Percentiles rank a stretch among this genome's conserved stretches.
Conservation (phyloP, 2,888 invertebrate species). For the Phasia obesa region DNA sequence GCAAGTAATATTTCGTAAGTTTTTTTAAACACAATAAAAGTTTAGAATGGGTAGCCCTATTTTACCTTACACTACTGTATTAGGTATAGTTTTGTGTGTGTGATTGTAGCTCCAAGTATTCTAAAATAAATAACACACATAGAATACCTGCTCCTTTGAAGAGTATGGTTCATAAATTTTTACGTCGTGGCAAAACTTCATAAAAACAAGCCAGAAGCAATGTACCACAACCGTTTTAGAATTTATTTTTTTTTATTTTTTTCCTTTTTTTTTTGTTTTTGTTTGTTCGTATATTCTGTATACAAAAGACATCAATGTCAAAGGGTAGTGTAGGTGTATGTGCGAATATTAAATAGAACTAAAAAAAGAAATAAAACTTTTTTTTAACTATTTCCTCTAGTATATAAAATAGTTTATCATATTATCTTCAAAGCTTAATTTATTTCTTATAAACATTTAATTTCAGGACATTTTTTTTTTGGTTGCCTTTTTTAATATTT, state of each 20-base stretch:
- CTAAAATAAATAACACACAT: conserved; percentile 1
- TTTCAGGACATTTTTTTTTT: no score
- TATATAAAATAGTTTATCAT: neutral
- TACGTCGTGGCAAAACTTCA: conserved; percentile 33
- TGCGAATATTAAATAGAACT: neutral
- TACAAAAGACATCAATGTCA: neutral
- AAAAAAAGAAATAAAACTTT: neutral
- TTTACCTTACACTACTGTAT: no score
- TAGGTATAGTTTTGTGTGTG: no score
- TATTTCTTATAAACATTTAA: no score
- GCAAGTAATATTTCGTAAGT: no score
- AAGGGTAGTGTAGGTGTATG: neutral
- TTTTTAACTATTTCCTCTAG: neutral
- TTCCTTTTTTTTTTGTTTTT: neutral
- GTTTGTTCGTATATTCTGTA: neutral
- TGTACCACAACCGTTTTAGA: neutral
- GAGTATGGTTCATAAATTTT: conserved; percentile 50
- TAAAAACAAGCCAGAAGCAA: neutral
- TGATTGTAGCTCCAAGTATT: no score
- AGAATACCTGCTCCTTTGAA: conserved; percentile 21
- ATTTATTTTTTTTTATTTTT: neutral
- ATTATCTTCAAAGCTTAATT: no score
- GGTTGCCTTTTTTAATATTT: no score
- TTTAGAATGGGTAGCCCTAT: no score
- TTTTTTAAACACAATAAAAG: no score